Evolutionary conservation across 2,888 invertebrate genomes (phyloP), one percentile per base, ranked within the genome.

Genomic region (Ichneumon xanthorius): DNA sequence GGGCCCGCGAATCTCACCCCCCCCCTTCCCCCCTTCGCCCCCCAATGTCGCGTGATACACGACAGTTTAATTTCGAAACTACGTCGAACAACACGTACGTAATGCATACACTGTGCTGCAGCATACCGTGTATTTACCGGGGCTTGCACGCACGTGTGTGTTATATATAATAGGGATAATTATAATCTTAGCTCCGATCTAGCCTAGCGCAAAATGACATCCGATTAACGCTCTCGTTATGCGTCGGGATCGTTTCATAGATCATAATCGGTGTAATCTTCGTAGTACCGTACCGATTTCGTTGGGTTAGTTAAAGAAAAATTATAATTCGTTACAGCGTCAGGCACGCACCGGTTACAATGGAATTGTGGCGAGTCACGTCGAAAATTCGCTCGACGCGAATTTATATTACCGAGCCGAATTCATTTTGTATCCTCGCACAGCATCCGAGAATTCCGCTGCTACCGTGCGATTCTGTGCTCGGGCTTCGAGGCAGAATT

Each of bases 41-140:
- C 11, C 19, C 65, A 14, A 16, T 26, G 63, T 65, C 63, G 79
- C 79, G 79, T 80, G 79, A 80, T 80, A 40, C 79, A 80, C 71
- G 79, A 72, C 63, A 80, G 63, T 80, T 71, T 80, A 80, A 80
- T 80, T 80, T 72, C 63, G 30, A 22, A 40, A 30, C 50, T 48
- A 71, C 63, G 71, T 80, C 63, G 71, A 71, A 80, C 71, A 40
- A 63, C 71, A 63, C 16, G 30, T 30, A 53, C 53, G 71, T 63
- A 63, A 71, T 19, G 50, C 71, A 33, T 37, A 71, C 22, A 19
- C 37, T 26, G 22, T 71, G 48, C 19, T 7, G 14, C 63, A 63
- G 30, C 37, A 37, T 70, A 7, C 14, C 40, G 14, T 30, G 5
- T 1, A 37, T 16, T 22, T 16, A 30, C 14, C 22, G 26, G 6